A percentile compares a stretch with the other conserved stretches of the same genome.
Evolutionary conservation across 2,797 vertebrate genomes (phyloP).

Genomic region (Gadopsis marmoratus): DNA sequence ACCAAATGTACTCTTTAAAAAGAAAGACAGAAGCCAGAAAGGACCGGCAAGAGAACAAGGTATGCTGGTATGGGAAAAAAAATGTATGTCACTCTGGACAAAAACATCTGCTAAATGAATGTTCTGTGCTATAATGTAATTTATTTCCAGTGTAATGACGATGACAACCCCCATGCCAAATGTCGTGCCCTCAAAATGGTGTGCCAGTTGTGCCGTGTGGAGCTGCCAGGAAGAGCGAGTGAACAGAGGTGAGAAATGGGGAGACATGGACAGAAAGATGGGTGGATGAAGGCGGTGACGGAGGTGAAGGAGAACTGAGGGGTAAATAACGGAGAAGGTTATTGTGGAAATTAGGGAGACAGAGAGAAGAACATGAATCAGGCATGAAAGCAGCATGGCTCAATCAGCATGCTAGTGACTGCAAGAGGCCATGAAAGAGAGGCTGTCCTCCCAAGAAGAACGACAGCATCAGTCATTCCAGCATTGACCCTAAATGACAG

Average conservation of each 20-base stretch:
- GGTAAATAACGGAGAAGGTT: neutral
- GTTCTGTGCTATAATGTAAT: neutral
- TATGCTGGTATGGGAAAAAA: neutral
- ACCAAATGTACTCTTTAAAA: neutral
- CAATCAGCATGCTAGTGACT: neutral
- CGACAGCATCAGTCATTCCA: neutral
- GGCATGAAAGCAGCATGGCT: neutral
- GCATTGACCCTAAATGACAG: neutral
- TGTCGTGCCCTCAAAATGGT: slow-evolving; percentile 1
- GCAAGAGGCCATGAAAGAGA: neutral
- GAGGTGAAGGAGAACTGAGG: slow-evolving; percentile 5
- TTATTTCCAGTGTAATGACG: slow-evolving; percentile 5
- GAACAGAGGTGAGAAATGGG: neutral
- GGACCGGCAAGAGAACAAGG: neutral
- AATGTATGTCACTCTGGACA: neutral
- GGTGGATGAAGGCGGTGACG: neutral
- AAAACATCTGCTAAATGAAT: neutral
- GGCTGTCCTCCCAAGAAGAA: neutral
- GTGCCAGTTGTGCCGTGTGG: neutral
- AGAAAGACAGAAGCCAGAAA: neutral
- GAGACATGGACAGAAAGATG: neutral
- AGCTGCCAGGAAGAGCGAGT: neutral
- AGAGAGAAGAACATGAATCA: neutral
- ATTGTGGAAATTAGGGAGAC: neutral
- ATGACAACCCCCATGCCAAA: neutral